Evolutionary conservation across 2,113 vertebrate species (phyloP), one percentile per base, ranked within the genome.

Genomic region (Eurystomus gularis): DNA sequence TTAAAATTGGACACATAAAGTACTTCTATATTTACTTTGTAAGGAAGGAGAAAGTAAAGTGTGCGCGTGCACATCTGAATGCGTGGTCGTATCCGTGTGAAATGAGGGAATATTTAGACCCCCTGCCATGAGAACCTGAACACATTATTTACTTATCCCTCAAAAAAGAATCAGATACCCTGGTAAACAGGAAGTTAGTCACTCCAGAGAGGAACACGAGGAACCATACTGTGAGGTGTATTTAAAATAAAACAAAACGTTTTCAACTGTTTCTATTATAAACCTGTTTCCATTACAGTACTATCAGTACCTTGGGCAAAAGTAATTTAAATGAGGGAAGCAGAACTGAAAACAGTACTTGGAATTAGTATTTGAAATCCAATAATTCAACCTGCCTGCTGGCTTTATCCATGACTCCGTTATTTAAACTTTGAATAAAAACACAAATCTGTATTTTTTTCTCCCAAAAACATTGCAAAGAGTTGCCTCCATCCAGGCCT

Each of bases 241-340:
- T 29, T 70, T 73, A 86, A 88, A 83, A 70, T 31, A 82, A 95
- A 92, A 31, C 39, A 39, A 71, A 60, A 48, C 52, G 58, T 39
- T 48, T 78, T 73, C 69, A 80, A 24, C 57, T 70, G 9, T 82
- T 95, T 82, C 44, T 78, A 54, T 91, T 72, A 70, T 64, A 88
- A 91, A 93, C 51, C 19, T 7, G 6, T 87, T 88, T 95, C 55
- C 77, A 76, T 88, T 88, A 79, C 7, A 81, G 58, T 42, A 54
- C 40, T 94, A 49, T 78, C 95, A 92, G 40, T 87, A 65, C 54
- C 80, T 88, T 75, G 55, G 64, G 93, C 73, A 85, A 62, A 94
- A 97, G 69, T 86, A 92, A 97, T 87, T 93, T 85, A 83, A 91
- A 77, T 72, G 60, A 83, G n/a, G 95, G 77, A 97, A 94, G 85